A percentile compares a stretch with the other conserved stretches of the same genome.
These are phyloP conservation scores for Mayetiola destructor DNA, from an alignment of 2,888 invertebrate species.

Conservation along the genomic window DNA sequence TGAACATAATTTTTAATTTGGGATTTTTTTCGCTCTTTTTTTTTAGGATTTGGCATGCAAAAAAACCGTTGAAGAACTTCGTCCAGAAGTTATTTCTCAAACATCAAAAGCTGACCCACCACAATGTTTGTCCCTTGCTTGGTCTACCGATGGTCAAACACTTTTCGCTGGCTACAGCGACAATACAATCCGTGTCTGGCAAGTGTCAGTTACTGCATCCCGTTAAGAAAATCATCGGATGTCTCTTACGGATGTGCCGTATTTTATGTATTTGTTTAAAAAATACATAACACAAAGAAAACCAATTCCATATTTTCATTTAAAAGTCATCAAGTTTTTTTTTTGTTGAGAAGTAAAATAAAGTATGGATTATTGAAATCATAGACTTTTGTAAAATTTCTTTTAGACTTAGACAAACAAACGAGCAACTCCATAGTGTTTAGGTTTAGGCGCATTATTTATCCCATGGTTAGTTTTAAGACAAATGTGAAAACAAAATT, in stretches of 20 bases:
- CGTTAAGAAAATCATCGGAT: constrained; percentile 39
- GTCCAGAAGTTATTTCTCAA: constrained; percentile 80
- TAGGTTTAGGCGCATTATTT: too few species aligned
- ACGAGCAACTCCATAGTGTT: too few species aligned
- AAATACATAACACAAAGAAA: too few species aligned
- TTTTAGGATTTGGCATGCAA: constrained; percentile 90
- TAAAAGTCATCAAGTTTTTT: background rate
- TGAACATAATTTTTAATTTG: background rate
- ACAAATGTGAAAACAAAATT: too few species aligned
- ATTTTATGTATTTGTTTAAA: constrained; percentile 10
- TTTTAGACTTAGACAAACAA: too few species aligned
- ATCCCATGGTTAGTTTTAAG: too few species aligned
- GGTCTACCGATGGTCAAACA: constrained; percentile 99
- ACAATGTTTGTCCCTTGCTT: constrained; percentile 91
- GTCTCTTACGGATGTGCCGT: background rate
- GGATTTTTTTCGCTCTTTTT: background rate
- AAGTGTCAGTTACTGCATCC: constrained; percentile 70
- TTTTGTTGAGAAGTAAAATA: constrained; percentile 6
- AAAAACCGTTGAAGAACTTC: constrained; percentile 96
- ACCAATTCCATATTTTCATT: constrained; percentile 1
- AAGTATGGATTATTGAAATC: background rate
- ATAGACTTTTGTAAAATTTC: too few species aligned
- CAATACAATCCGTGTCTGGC: constrained; percentile 96
- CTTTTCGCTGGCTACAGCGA: constrained; percentile 98
- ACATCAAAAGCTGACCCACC: constrained; percentile 80